These are phyloP conservation scores for Acromyrmex heyeri DNA, from an alignment of 1,140 invertebrate species.

Conservation along the genomic window DNA sequence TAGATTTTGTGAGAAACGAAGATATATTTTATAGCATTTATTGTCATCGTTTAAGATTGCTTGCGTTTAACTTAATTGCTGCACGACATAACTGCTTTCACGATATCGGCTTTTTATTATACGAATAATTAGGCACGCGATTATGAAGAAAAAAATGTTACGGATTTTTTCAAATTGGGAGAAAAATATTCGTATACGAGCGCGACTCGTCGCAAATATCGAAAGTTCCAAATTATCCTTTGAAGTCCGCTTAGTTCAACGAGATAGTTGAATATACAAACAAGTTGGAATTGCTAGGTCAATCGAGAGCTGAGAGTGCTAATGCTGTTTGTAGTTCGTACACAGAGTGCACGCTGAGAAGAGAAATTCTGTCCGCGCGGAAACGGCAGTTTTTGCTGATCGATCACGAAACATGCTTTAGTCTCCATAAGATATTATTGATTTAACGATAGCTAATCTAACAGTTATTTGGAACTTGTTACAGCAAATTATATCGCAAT, in stretches of 20 bases:
- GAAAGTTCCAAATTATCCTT: constrained; percentile 10
- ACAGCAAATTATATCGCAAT: background rate
- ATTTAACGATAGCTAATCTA: background rate
- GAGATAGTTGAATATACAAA: constrained; percentile 23
- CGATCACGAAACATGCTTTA: background rate
- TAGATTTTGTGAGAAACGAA: background rate
- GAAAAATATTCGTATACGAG: background rate
- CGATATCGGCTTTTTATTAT: constrained; percentile 24
- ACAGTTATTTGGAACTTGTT: background rate
- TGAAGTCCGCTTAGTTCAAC: constrained; percentile 35
- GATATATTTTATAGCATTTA: background rate
- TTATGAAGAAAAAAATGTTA: background rate
- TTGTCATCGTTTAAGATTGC: background rate
- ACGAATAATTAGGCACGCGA: constrained; percentile 26
- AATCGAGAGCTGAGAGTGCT: background rate
- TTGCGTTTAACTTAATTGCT: constrained; percentile 2
- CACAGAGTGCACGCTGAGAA: background rate
- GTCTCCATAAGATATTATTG: background rate
- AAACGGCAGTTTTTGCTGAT: background rate
- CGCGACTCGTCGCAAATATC: background rate
- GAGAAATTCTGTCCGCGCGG: constrained; percentile 17
- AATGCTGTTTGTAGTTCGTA: constrained; percentile 21
- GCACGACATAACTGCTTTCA: background rate
- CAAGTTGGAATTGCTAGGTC: constrained; percentile 20
- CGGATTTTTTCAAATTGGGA: background rate